A percentile compares a stretch with the other conserved stretches of the same genome.
Evolutionary conservation across 2,113 vertebrate species (phyloP).

Genomic region (Hyperoodon ampullatus): DNA sequence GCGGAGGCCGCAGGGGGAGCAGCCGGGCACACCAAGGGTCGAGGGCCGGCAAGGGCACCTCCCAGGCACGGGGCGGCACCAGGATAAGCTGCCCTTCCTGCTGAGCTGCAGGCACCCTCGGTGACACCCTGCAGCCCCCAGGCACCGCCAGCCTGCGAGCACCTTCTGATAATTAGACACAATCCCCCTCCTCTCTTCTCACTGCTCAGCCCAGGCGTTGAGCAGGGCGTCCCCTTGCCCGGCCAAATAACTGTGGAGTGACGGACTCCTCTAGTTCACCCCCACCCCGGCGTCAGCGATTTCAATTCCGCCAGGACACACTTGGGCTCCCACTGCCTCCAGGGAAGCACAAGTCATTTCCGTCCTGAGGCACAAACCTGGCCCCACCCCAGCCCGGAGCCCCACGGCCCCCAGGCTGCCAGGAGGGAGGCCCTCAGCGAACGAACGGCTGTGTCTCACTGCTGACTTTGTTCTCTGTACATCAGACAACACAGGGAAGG

Average conservation of each 20-base stretch:
- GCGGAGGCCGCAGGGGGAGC: fast-evolving
- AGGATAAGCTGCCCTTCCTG: fast-evolving
- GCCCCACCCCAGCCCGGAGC: fast-evolving
- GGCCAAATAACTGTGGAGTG: neutral
- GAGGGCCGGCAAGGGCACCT: fast-evolving
- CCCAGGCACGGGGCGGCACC: fast-evolving
- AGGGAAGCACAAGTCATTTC: neutral
- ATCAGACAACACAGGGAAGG: fast-evolving
- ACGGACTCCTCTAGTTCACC: neutral
- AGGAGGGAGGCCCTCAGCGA: fast-evolving
- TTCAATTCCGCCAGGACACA: neutral
- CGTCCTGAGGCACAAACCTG: neutral
- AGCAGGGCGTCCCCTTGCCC: fast-evolving
- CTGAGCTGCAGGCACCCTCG: neutral
- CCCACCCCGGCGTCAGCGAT: neutral
- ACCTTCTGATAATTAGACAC: neutral
- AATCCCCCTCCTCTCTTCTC: fast-evolving
- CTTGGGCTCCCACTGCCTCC: neutral
- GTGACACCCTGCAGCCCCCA: neutral
- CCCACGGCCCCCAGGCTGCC: fast-evolving
- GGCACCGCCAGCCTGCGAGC: neutral
- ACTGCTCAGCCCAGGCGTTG: fast-evolving
- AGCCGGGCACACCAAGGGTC: fast-evolving
- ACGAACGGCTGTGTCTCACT: fast-evolving
- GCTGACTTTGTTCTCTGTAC: fast-evolving